phyloP scores from a whole-genome alignment of 2,113 vertebrate genomes.

The Strix uralensis region DNA sequence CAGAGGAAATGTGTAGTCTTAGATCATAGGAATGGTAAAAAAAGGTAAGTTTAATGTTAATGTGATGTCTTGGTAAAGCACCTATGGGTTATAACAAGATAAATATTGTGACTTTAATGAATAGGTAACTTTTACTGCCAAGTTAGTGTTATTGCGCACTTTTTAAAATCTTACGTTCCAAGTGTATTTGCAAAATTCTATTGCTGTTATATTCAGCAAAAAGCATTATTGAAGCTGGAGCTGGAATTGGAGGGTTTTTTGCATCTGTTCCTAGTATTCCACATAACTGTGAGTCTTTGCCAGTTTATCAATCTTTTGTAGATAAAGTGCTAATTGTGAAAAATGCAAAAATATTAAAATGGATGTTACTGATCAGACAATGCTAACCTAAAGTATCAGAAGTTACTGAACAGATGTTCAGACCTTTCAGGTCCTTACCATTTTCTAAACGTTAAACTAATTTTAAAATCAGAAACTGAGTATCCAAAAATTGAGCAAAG shows the following conservation, averaged over 20 bases:
- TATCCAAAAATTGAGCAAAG: not conserved
- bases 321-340: not conserved
- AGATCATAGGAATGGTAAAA: not conserved
- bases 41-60: not conserved
- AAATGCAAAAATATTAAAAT: not conserved
- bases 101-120: not conserved
- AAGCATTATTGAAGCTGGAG: not conserved
- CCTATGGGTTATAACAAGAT: not conserved
- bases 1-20: not conserved
- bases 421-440: not conserved
- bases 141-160: not conserved
- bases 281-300: not conserved
- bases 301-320: not conserved
- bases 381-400: not conserved
- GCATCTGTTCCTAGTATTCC: not conserved
- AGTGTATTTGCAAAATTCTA: not conserved
- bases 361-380: not conserved
- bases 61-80: not conserved
- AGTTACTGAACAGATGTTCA: not conserved
- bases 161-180: not conserved
- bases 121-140: not conserved
- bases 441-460: not conserved
- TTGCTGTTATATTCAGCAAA: not conserved
- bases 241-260: not conserved
- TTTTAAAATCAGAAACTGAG: not conserved